Conservation (phyloP, 2,113 vertebrate genomes). For the Heloderma charlesbogerti region DNA sequence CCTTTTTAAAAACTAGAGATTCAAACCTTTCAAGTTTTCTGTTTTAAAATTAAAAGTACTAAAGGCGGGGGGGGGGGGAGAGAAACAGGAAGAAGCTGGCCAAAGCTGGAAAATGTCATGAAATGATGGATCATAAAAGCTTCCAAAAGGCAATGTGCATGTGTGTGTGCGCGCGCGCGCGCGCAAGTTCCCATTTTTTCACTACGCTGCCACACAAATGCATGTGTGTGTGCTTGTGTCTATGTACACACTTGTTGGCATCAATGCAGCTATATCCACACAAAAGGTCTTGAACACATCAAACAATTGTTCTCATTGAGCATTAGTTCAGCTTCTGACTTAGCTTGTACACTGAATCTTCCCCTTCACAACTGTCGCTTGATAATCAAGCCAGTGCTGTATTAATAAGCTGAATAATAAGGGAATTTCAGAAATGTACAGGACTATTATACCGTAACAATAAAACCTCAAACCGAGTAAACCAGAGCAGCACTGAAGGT, state of each 20-base stretch:
- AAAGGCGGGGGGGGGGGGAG: fast-evolving
- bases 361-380: conserved; percentile 85
- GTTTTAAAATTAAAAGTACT: conserved; percentile 46
- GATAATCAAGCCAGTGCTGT: conserved; percentile 94
- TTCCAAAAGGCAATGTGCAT: conserved; percentile 24
- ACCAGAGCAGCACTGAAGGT: conserved; percentile 92
- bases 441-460: conserved; percentile 98
- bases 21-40: conserved; percentile 37
- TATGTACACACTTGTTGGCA: conserved; percentile 55
- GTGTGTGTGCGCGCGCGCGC: neutral
- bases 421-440: conserved; percentile 99
- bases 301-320: conserved; percentile 81
- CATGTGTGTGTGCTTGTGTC: neutral
- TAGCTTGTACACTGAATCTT: conserved; percentile 84
- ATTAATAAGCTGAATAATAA: conserved; percentile 99
- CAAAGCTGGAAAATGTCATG: neutral
- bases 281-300: conserved; percentile 64
- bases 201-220: neutral
- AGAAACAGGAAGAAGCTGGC: neutral
- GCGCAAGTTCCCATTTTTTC: neutral
- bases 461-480: conserved; percentile 95
- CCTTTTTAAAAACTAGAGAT: conserved; percentile 64
- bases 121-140: neutral
- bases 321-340: conserved; percentile 88
- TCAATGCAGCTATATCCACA: conserved; percentile 45